A percentile compares a stretch with the other conserved stretches of the same genome.
phyloP scores from a whole-genome alignment of 2,797 vertebrate species.

The Gouania willdenowi region DNA sequence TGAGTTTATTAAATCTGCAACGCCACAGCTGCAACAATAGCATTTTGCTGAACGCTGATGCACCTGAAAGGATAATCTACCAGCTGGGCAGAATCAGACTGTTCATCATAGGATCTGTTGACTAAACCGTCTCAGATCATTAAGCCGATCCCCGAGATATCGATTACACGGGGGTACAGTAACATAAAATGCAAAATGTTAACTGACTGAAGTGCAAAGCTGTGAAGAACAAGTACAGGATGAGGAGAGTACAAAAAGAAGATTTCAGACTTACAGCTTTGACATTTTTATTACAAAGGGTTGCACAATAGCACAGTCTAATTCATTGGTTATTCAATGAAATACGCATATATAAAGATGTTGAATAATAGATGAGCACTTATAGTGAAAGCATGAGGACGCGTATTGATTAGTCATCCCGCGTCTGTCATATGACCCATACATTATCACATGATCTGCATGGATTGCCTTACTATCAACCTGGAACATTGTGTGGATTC shows the following conservation, averaged over 20 bases:
- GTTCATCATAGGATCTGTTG: conserved; percentile 59
- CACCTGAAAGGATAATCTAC: conserved; percentile 43
- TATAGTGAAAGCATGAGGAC: conserved; percentile 52
- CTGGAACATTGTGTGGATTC: conserved; percentile 26
- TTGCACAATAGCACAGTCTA: conserved; percentile 19
- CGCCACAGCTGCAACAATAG: conserved; percentile 40
- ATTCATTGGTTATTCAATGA: conserved; percentile 42
- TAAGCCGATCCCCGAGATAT: conserved; percentile 53
- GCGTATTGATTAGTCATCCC: conserved; percentile 58
- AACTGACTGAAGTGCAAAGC: conserved; percentile 35
- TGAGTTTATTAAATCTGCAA: conserved; percentile 61
- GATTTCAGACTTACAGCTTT: conserved; percentile 8
- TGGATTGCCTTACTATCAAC: conserved; percentile 45
- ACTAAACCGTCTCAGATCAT: conserved; percentile 59
- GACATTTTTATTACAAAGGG: conserved; percentile 34
- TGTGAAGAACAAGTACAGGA: conserved; percentile 19
- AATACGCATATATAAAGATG: conserved; percentile 48
- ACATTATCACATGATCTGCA: conserved; percentile 60
- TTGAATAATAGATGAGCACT: conserved; percentile 74
- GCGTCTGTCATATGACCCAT: conserved; percentile 56
- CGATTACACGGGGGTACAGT: conserved; percentile 44
- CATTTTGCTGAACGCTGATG: conserved; percentile 52
- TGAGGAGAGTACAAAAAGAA: conserved; percentile 1
- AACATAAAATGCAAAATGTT: conserved; percentile 54
- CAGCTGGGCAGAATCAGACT: conserved; percentile 35